phyloP scores from a whole-genome alignment of 1,140 invertebrate genomes.

The Drosophila kurseongensis region DNA sequence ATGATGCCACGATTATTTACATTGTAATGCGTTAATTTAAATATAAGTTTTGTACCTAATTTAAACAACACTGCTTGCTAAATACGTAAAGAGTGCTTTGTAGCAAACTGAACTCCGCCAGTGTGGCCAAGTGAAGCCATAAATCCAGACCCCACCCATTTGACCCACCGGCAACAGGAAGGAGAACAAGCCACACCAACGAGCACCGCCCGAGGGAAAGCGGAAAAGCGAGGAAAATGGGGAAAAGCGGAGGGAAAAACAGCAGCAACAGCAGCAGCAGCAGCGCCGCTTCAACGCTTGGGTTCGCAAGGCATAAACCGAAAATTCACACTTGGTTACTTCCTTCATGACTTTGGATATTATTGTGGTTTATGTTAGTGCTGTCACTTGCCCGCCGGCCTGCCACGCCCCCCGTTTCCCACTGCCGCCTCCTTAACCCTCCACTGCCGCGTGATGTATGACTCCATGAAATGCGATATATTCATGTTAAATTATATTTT shows the following conservation, averaged over 20 bases:
- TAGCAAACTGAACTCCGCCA: neutral
- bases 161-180: slow-evolving; percentile 42
- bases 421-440: neutral
- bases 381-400: slow-evolving; percentile 72
- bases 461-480: slow-evolving; percentile 83
- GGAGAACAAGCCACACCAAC: slow-evolving; percentile 10
- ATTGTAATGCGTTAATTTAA: too few species aligned
- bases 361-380: slow-evolving; percentile 83
- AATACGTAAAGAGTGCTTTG: neutral
- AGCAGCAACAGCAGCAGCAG: slow-evolving; percentile 14
- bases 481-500: slow-evolving; percentile 80
- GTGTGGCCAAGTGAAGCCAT: slow-evolving; percentile 8
- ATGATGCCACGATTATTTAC: too few species aligned
- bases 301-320: slow-evolving; percentile 75
- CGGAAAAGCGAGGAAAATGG: slow-evolving; percentile 5
- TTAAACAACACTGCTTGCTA: too few species aligned
- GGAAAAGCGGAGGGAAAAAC: slow-evolving; percentile 4
- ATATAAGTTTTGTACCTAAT: too few species aligned
- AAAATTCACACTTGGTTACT: slow-evolving; percentile 83
- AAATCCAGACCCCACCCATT: slow-evolving; percentile 18
- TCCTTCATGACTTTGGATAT: slow-evolving; percentile 83
- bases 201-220: slow-evolving; percentile 20
- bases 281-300: slow-evolving; percentile 41
- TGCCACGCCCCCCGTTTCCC: slow-evolving; percentile 24
- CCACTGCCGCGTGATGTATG: slow-evolving; percentile 70